Percentiles rank a stretch among this genome's conserved stretches.
phyloP scores from a whole-genome alignment of 2,888 invertebrate species.

The Cetonia aurata region DNA sequence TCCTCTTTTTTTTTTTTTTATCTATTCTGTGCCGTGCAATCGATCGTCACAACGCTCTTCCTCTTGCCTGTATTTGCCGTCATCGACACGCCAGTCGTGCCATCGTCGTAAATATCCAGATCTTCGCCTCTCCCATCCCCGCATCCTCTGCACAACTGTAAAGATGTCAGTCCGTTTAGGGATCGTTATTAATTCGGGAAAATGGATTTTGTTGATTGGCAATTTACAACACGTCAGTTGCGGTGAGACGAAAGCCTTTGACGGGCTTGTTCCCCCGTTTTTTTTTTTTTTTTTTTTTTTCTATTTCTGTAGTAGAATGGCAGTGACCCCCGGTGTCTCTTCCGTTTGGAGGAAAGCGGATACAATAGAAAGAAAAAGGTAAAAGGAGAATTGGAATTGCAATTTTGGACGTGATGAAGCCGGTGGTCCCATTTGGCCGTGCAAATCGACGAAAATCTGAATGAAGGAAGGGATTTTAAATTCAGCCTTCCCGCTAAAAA shows the following conservation, averaged over 20 bases:
- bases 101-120: background rate
- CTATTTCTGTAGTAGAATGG: too few species aligned
- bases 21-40: constrained; percentile 3
- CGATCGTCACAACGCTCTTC: constrained; percentile 5
- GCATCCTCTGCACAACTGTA: background rate
- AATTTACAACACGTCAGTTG: constrained; percentile 32
- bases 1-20: background rate
- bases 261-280: background rate
- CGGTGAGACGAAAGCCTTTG: constrained; percentile 18
- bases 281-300: too few species aligned
- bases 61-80: background rate
- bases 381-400: too few species aligned
- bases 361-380: too few species aligned
- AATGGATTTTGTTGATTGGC: constrained; percentile 38
- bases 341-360: too few species aligned
- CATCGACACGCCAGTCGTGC: constrained; percentile 7
- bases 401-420: too few species aligned
- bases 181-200: constrained; percentile 38
- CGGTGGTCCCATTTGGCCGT: too few species aligned
- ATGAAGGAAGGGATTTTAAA: too few species aligned
- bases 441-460: too few species aligned
- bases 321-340: too few species aligned
- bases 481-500: too few species aligned
- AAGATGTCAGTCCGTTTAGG: constrained; percentile 26
- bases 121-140: background rate